Conservation (phyloP, 1,140 invertebrate species). For the Pseudomyrmex cubaensis region DNA sequence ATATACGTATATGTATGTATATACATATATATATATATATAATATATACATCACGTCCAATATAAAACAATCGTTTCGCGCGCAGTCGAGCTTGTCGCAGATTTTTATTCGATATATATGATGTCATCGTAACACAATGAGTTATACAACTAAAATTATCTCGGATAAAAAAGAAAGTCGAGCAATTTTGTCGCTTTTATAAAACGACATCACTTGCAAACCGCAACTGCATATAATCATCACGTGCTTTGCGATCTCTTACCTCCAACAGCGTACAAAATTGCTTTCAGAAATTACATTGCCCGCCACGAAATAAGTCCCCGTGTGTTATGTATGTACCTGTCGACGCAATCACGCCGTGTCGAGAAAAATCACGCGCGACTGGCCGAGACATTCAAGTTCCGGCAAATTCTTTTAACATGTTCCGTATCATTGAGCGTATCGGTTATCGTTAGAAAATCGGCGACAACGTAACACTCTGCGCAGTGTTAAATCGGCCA, state of each 20-base stretch:
- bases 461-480: background rate
- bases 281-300: conserved; percentile 34
- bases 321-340: conserved; percentile 25
- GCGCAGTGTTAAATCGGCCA: background rate
- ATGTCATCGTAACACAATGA: background rate
- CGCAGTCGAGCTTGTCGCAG: background rate
- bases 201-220: conserved; percentile 2
- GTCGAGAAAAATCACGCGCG: conserved; percentile 19
- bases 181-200: background rate
- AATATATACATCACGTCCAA: background rate
- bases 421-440: conserved; percentile 42
- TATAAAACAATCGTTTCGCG: background rate
- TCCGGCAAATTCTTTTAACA: conserved; percentile 18
- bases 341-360: background rate
- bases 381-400: conserved; percentile 20
- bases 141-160: background rate
- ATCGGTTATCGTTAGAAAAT: conserved; percentile 21
- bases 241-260: background rate
- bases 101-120: background rate
- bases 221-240: conserved; percentile 16
- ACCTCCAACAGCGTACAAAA: background rate
- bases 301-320: conserved; percentile 2
- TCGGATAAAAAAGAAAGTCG: background rate
- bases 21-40: no score
- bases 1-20: no score